Evolutionary conservation across 2,888 invertebrate genomes (phyloP).

Genomic region (Danaus chrysippus): DNA sequence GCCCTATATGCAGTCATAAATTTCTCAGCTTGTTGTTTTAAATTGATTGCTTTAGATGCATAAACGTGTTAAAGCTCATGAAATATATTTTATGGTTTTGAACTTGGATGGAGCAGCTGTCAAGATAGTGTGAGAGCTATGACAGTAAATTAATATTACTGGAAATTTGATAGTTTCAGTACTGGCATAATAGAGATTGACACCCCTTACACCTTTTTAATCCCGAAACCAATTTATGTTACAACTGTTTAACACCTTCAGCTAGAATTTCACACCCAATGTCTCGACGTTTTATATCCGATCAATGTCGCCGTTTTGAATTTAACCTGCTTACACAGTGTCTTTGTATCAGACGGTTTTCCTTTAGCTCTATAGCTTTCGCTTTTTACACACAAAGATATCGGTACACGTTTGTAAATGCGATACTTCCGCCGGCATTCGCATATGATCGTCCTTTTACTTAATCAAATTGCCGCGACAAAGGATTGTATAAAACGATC

Average conservation of each 20-base stretch:
- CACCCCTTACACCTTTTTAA: neutral
- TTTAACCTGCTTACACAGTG: conserved; percentile 41
- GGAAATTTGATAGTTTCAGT: too few relatives aligned
- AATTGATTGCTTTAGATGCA: neutral
- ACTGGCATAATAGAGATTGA: too few relatives aligned
- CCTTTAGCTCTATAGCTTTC: conserved; percentile 37
- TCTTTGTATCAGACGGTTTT: conserved; percentile 60
- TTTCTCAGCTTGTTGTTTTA: conserved; percentile 37
- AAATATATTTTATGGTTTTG: neutral
- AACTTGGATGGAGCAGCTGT: neutral
- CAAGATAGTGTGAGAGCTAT: too few relatives aligned
- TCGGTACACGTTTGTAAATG: conserved; percentile 76
- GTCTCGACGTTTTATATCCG: conserved; percentile 40
- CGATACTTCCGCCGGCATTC: conserved; percentile 76
- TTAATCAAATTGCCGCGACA: conserved; percentile 76
- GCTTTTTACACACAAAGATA: conserved; percentile 54
- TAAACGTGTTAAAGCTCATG: neutral
- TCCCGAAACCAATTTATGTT: conserved; percentile 1
- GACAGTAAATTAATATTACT: too few relatives aligned
- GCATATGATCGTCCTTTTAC: conserved; percentile 73
- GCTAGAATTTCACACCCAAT: conserved; percentile 9
- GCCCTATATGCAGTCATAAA: conserved; percentile 62
- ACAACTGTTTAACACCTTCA: conserved; percentile 23
- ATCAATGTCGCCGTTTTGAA: conserved; percentile 54
- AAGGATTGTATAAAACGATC: conserved; percentile 75